These are phyloP conservation scores for Cossypha caffra DNA, from an alignment of 2,797 vertebrate species.

Conservation along the genomic window DNA sequence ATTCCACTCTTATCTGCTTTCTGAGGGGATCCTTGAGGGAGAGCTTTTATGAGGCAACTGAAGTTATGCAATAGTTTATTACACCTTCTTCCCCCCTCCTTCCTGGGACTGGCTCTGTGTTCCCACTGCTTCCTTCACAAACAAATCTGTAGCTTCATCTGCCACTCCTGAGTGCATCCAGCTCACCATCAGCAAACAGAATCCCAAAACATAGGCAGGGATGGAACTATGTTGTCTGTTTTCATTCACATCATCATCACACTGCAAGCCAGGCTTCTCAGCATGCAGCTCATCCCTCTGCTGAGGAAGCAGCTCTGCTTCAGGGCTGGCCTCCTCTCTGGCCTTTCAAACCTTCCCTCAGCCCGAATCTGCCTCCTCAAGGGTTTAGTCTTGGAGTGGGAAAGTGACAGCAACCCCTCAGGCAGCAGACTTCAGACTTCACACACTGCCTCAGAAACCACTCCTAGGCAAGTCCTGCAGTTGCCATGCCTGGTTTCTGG, in stretches of 20 bases:
- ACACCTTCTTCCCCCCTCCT: background rate
- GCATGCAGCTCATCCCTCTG: background rate
- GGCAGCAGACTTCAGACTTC: background rate
- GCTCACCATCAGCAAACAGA: background rate
- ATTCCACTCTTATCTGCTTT: background rate
- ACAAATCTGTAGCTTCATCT: background rate
- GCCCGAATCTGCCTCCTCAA: background rate
- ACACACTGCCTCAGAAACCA: rapidly evolving
- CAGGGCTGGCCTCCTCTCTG: background rate
- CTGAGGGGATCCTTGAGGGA: background rate
- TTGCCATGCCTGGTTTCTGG: background rate
- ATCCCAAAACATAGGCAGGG: background rate
- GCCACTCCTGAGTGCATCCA: background rate
- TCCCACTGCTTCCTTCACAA: background rate
- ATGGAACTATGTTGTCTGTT: background rate
- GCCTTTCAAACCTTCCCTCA: background rate
- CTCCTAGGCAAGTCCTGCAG: background rate
- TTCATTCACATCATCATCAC: rapidly evolving
- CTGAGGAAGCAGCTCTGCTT: background rate
- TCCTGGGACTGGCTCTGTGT: background rate
- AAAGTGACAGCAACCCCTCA: background rate
- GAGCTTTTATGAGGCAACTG: background rate
- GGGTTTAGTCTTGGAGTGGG: background rate
- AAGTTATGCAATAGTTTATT: background rate
- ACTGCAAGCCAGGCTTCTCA: background rate